These are phyloP conservation scores for Dolichallabes microphthalmus DNA, from an alignment of 2,113 vertebrate species.

Conservation along the genomic window DNA sequence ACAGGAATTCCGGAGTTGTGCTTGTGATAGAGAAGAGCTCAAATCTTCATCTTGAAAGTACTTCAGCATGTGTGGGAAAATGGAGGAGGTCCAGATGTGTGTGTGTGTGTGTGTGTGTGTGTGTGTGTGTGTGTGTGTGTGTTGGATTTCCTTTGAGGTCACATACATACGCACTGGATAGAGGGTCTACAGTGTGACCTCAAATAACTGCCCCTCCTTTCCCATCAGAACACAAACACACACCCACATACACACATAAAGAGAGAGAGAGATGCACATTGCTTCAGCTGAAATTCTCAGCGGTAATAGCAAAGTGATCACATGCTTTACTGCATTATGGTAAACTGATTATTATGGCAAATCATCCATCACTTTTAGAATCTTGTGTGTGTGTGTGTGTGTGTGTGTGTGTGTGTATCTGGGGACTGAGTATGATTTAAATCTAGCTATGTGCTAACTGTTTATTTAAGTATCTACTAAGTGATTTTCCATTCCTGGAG, in stretches of 20 bases:
- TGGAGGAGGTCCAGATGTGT: constrained; percentile 63
- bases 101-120: constrained; percentile 36
- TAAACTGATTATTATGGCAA: constrained; percentile 14
- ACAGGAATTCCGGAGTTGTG: constrained; percentile 29
- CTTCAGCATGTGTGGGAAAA: constrained; percentile 71
- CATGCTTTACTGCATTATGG: background rate
- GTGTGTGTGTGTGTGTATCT: background rate
- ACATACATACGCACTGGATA: background rate
- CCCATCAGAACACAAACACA: background rate
- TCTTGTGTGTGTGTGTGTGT: constrained; percentile 21
- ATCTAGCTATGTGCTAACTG: constrained; percentile 12
- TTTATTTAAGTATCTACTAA: constrained; percentile 40
- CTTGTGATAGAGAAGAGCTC: constrained; percentile 32
- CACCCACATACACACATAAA: background rate
- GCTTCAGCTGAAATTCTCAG: background rate
- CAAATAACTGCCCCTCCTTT: background rate
- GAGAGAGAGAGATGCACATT: background rate
- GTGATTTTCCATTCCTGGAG: constrained; percentile 47
- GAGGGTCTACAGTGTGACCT: background rate
- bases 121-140: constrained; percentile 20
- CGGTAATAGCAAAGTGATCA: constrained; percentile 3
- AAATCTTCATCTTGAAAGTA: constrained; percentile 57
- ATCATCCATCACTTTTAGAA: constrained; percentile 15
- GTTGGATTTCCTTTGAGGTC: constrained; percentile 22
- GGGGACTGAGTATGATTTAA: constrained; percentile 10